A percentile compares a stretch with the other conserved stretches of the same genome.
Evolutionary conservation across 2,888 invertebrate species (phyloP).

Genomic region (Ophonus ardosiacus): DNA sequence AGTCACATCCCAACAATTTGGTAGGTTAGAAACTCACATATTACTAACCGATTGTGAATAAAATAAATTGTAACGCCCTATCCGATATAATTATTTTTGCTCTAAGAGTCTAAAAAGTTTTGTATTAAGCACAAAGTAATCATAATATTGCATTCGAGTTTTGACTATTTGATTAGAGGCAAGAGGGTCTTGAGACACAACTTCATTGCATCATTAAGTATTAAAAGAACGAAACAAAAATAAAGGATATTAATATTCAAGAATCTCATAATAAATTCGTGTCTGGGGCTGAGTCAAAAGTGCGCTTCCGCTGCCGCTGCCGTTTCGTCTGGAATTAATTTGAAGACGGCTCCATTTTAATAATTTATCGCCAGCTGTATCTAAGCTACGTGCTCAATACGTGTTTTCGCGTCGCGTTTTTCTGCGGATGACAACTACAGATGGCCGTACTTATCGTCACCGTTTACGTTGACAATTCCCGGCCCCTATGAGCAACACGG

Average conservation of each 20-base stretch:
- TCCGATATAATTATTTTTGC: too few relatives aligned
- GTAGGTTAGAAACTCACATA: too few relatives aligned
- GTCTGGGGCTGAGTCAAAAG: constrained; percentile 20
- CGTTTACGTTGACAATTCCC: constrained; percentile 61
- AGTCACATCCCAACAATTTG: too few relatives aligned
- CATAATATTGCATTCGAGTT: too few relatives aligned
- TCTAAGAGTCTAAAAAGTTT: too few relatives aligned
- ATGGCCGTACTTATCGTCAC: constrained; percentile 62
- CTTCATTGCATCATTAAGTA: constrained; percentile 6
- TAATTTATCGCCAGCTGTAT: constrained; percentile 60
- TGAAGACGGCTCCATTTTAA: constrained; percentile 63
- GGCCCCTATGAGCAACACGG: constrained; percentile 55
- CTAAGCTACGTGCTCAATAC: constrained; percentile 64
- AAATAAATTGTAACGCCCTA: too few relatives aligned
- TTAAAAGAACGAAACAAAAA: constrained; percentile 28
- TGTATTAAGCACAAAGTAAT: too few relatives aligned
- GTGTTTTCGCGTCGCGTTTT: constrained; percentile 62
- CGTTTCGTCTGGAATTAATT: constrained; percentile 54
- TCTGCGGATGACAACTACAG: constrained; percentile 63
- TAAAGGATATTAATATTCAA: constrained; percentile 36
- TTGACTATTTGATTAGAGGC: too few relatives aligned
- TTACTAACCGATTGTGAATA: too few relatives aligned
- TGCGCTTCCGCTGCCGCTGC: constrained; percentile 25
- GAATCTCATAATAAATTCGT: constrained; percentile 45
- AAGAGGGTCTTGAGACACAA: neutral